Base-by-base conservation (phyloP, 2,113 vertebrate species). In the Eulacestoma nigropectus region DNA sequence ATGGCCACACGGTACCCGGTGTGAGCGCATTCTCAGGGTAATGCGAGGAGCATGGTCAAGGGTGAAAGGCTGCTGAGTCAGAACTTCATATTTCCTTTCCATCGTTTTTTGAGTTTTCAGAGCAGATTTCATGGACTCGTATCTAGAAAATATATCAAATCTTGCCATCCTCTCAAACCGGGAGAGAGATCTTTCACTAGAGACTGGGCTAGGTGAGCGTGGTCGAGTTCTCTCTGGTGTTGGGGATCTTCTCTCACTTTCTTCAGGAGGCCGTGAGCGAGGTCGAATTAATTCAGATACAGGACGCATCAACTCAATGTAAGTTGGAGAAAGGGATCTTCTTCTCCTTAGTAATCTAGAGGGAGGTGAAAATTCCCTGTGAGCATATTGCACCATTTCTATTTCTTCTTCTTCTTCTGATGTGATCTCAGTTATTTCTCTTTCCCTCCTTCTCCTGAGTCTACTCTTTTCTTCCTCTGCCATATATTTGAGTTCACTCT, bases 1-100 rank as follows among this genome's bases (percentile, higher is more conserved):
- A 44, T 99, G 98, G 82, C 99, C 98, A 59, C 98, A 98, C 0
- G 99, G 98, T 8, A 99, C 98, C 30, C 99, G 98, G 87, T 99
- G 99, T 84, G 99, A 99, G 32, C 99, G 98, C 99, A 99, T 98
- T 97, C 99, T 98, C 91, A 99, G 87, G 30, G 99, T 99, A 80
- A 99, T 98, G 20, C 99, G 98, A 82, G 99, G 99, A 42, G 97
- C 80, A 5, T 99, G 99, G 97, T 99, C 99, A 73, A 99, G 98
- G 7, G 99, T 99, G 90, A 99, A 99, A 56, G 99, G 99, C 94
- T 98, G 98, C 81, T 99, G 99, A 78, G 98, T 99, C 89, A 99
- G 96, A 87, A 99, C 98, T 97, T 99, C 99, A 0, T 98, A 98
- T 93, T 98, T 99, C 72, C 98, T 98, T 97, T 99, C 99, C 69